Evolutionary conservation across 2,113 vertebrate species (phyloP).

Genomic region (Macquaria australasica): DNA sequence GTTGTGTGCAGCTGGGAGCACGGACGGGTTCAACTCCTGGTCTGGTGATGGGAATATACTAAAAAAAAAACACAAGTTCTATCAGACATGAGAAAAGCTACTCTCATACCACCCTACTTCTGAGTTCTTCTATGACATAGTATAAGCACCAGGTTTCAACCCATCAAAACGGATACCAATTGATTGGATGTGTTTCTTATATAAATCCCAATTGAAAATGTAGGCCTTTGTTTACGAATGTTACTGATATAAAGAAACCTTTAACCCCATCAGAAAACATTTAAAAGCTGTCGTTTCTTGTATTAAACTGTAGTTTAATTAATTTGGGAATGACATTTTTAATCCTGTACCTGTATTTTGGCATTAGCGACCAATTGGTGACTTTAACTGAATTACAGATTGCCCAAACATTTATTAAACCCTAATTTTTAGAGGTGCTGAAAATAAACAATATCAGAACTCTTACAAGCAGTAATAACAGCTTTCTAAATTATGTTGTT

Average conservation of each 20-base stretch:
- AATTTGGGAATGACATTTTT: neutral
- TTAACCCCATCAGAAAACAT: neutral
- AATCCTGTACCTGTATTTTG: neutral
- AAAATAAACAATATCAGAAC: too few species aligned
- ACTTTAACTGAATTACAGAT: too few species aligned
- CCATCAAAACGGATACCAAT: too few species aligned
- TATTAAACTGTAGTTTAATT: neutral
- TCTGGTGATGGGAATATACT: slow-evolving; percentile 98
- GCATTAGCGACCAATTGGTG: neutral
- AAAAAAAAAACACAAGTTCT: neutral
- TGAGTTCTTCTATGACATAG: neutral
- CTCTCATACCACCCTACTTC: neutral
- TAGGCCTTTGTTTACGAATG: neutral
- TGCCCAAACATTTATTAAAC: too few species aligned
- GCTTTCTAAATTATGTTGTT: too few species aligned
- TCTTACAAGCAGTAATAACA: too few species aligned
- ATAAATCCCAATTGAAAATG: neutral
- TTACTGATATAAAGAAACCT: too few species aligned
- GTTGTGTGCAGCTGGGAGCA: slow-evolving; percentile 93
- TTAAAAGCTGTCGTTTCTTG: neutral
- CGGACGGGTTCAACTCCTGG: slow-evolving; percentile 90
- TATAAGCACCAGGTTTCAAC: neutral
- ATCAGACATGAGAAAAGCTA: slow-evolving; percentile 8
- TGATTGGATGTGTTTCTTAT: neutral
- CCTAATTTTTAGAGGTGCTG: too few species aligned